Evolutionary conservation across 1,140 invertebrate species (phyloP), one percentile per base, ranked within the genome.

Genomic region (Vanessa tameamea): DNA sequence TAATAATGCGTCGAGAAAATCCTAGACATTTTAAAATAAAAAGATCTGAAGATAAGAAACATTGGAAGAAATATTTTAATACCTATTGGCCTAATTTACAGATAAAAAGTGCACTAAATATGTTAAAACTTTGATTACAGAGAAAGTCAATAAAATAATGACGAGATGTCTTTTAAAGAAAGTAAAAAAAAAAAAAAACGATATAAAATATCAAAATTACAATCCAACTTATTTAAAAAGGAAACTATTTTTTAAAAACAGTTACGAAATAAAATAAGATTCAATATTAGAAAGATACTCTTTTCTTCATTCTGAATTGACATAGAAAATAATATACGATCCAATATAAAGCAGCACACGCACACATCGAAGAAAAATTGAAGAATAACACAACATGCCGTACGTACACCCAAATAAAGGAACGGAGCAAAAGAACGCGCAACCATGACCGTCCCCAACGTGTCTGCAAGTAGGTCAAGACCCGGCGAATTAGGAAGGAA

Each of bases 391-490:
- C 14, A n/a, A 37, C 3, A 16, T 8, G n/a, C 31, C 26, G 31
- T 61, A 11, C 31, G 16, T 57, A 69, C 63, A 72, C 63, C 31
- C 57, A 61, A 48, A 67, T 47, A 23, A 64, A 72, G 70, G 70
- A 71, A 78, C 66, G 63, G 59, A 72, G 75, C 73, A 80, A 61
- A 83, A 84, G 81, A 84, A 82, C 77, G 74, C 75, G 31, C 48
- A 76, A 72, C 75, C 81, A 77, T 85, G 88, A 90, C 88, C 88
- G 81, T 78, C 85, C 86, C 74, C 83, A 90, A 88, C 81, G 78
- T 77, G 78, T 82, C 75, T 75, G 72, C 72, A 84, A 83, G 76
- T 87, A 88, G 88, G 88, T 90, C 88, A 90, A 89, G 88, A 87
- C 69, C 77, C 81, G 78, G 76, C 76, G 75, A 79, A 74, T 67